Evolutionary conservation across 2,888 invertebrate genomes (phyloP), one percentile per base, ranked within the genome.

Genomic region (Andrena dorsata): DNA sequence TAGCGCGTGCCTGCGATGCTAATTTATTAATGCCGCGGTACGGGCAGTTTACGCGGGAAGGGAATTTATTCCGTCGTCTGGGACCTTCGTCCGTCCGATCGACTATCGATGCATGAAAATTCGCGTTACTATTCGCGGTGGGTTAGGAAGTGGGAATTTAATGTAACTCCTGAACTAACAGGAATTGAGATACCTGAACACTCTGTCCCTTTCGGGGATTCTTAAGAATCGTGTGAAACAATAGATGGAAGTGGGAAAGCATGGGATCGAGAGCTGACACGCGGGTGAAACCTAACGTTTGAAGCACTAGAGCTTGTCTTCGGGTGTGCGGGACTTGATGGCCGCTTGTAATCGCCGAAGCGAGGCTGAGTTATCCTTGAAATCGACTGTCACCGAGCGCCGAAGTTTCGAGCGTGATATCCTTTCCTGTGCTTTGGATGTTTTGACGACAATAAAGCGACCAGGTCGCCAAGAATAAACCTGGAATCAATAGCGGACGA

Each of bases 381-480:
- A 41, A 41, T 16, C 16, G 16, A 5, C 16, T 51, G 32, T 58
- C 69, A 60, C 60, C 58, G 70, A 83, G 66, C 56, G 70, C 71
- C 64, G 47, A 63, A 60, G 68, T 75, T 49, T 83, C 10, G 72
- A 76, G 53, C 56, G 47, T 51, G 58, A 28, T 26, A 68, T 60
- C 74, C 79, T 58, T 68, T 49, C 47, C 71, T 49, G 60, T 70
- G 81, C 81, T 87, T 82, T 76, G 79, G 84, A 83, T 88, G 87
- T 88, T 88, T 88, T 85, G 84, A 88, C 87, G 87, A 83, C 74
- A 68, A 80, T 58, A 77, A 80, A 88, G 84, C 83, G 77, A 76
- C 76, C 71, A 51, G 79, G 84, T 80, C 81, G 89, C 89, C 87
- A 90, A 90, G 90, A 90, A 90, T 90, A 90, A 90, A 90, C 90